These are phyloP conservation scores for Cladopsammia gracilis DNA, from an alignment of 64 coral and sea anemone species.

Conservation along the genomic window DNA sequence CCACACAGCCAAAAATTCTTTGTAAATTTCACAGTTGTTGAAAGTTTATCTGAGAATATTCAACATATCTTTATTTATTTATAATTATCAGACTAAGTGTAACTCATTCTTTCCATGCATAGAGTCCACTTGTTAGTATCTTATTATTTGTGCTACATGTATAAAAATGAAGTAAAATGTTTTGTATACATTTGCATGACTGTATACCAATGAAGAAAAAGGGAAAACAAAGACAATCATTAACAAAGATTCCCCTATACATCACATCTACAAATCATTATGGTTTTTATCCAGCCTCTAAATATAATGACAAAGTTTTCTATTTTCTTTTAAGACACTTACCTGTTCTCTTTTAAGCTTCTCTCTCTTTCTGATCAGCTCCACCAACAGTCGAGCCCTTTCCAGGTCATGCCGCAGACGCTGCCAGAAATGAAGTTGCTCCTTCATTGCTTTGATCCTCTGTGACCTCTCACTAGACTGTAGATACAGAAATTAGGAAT, in stretches of 20 bases:
- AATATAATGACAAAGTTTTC: not conserved
- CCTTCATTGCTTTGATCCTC: constrained; percentile 98
- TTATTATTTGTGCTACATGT: too few species aligned
- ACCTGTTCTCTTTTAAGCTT: constrained; percentile 99
- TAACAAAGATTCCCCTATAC: not conserved
- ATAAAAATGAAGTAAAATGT: too few species aligned
- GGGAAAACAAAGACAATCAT: not conserved
- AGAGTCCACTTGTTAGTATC: too few species aligned
- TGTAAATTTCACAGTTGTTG: too few species aligned
- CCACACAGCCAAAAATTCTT: too few species aligned
- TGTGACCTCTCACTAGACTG: constrained; percentile 93
- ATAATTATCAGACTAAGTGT: too few species aligned
- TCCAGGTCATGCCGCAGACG: constrained; percentile 96
- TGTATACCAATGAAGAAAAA: too few species aligned
- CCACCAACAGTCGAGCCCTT: constrained; percentile 92
- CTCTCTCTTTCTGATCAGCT: constrained; percentile 96
- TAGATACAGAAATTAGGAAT: not conserved
- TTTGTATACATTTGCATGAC: too few species aligned
- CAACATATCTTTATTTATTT: too few species aligned
- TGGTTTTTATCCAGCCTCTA: not conserved
- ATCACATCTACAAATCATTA: too few species aligned
- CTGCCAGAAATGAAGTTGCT: constrained; percentile 99
- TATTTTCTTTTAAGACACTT: constrained; percentile 28
- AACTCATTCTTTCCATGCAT: too few species aligned
- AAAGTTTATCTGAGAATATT: too few species aligned